These are phyloP conservation scores for Balaeniceps rex DNA, from an alignment of 2,113 vertebrate genomes.

Conservation along the genomic window DNA sequence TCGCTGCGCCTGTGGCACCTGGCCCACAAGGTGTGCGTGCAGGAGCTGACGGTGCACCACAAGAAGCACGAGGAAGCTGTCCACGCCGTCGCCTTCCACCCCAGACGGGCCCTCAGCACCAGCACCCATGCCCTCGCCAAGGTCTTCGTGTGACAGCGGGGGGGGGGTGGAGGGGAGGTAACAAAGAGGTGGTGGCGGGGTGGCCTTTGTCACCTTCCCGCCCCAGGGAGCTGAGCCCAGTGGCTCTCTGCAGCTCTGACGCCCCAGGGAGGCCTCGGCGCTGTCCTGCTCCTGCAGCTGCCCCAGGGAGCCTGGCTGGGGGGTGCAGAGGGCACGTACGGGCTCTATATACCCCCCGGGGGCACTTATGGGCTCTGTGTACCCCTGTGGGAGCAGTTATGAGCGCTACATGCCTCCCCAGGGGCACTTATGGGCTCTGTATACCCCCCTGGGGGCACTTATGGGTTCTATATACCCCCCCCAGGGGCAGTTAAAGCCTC, in stretches of 20 bases:
- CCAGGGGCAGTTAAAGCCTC: too few species aligned
- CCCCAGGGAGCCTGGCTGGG: not conserved
- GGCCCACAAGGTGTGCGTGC: conserved; percentile 88
- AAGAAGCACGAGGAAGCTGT: conserved; percentile 94
- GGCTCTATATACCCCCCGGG: not conserved
- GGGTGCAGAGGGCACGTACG: not conserved
- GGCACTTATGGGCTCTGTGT: not conserved
- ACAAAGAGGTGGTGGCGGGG: too few species aligned
- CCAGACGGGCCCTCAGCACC: conserved; percentile 87
- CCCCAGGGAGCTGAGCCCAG: not conserved
- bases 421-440: not conserved
- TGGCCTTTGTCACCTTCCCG: not conserved
- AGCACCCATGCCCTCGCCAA: conserved; percentile 83
- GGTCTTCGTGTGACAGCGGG: not conserved
- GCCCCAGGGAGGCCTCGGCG: too few species aligned
- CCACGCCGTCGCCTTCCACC: conserved; percentile 91
- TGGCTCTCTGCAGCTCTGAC: conserved; percentile 65
- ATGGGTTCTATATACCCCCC: not conserved
- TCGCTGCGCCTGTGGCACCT: conserved; percentile 92
- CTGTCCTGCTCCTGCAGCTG: too few species aligned
- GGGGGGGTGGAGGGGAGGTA: not conserved
- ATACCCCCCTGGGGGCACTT: not conserved
- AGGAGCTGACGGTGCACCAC: conserved; percentile 92
- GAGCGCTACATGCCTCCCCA: too few species aligned
- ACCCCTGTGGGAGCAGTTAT: too few species aligned